Conservation (phyloP, 2,888 invertebrate species). For the Ormyrus labotus region DNA sequence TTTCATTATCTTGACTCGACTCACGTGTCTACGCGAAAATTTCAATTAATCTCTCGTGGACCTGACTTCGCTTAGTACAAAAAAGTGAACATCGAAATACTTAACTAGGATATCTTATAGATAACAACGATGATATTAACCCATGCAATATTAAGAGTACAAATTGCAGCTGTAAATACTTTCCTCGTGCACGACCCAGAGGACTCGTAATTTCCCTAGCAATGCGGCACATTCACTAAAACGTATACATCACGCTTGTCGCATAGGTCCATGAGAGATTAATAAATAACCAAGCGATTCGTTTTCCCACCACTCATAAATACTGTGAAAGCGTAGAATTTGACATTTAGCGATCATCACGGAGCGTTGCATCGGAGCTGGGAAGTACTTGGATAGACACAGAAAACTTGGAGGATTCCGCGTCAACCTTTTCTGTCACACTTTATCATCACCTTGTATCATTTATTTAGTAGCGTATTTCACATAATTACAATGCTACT, state of each 20-base stretch:
- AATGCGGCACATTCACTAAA: constrained; percentile 1
- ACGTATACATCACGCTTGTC: constrained; percentile 15
- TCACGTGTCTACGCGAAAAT: constrained; percentile 9
- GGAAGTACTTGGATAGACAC: constrained; percentile 47
- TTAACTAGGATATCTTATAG: constrained; percentile 19
- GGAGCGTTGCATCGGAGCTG: constrained; percentile 56
- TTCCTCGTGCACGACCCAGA: neutral
- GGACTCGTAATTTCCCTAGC: neutral
- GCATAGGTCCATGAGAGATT: constrained; percentile 37
- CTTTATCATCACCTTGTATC: constrained; percentile 41
- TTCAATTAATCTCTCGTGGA: constrained; percentile 33
- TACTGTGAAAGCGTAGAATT: constrained; percentile 44
- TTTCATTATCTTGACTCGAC: constrained; percentile 11
- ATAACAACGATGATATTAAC: constrained; percentile 16
- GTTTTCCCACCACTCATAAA: constrained; percentile 30
- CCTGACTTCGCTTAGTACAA: neutral
- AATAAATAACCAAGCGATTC: constrained; percentile 34
- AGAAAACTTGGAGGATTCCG: constrained; percentile 7
- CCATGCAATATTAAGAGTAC: neutral
- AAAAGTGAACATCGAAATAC: constrained; percentile 28
- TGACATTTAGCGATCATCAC: constrained; percentile 30
- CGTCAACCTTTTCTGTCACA: constrained; percentile 14
- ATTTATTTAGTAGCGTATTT: neutral
- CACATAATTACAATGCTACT: neutral
- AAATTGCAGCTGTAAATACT: constrained; percentile 11